Evolutionary conservation across 1,140 invertebrate genomes (phyloP), one percentile per base, ranked within the genome.

Genomic region (Nephila pilipes): DNA sequence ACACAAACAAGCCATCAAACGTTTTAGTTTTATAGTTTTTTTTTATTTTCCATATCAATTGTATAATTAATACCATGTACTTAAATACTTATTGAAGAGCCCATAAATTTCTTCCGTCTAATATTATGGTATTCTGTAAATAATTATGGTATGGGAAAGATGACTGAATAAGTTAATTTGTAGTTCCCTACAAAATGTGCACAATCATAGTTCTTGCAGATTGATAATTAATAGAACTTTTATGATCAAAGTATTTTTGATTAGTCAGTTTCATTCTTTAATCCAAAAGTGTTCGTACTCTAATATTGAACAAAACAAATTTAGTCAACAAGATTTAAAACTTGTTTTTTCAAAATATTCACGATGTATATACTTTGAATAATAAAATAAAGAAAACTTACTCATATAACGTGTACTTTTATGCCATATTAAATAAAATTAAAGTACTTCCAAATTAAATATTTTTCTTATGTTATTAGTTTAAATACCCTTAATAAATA

Each of bases 101-200:
- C 69, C 69, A 75, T 32, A 75, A 32, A 75, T 32, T 75, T 75
- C 69, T 75, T 75, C 69, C 29, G 29, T 29, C 63, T 75, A 36
- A 75, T 18, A 75, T 75, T 36, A 65, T n/a, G 10, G 12, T 16
- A 75, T 18, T 36, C 18, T 75, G 69, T 75, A 75, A 75, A 75
- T 75, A 75, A 75, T 75, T 75, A 75, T 75, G 5, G 29, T 29
- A 18, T 6, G 6, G 18, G 65, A 75, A 75, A 75, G 32, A 36
- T 69, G 12, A 5, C 29, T 1, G 6, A 36, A 16, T 36, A 65
- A 65, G 18, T 16, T 32, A 75, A 75, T 36, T 32, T 75, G 32
- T 16, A 5, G 18, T 32, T 75, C 18, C 18, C 25, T 16, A 36
- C 1, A 32, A 32, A 69, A 36, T 0, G 22, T 25, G 25, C 14